Conservation (phyloP, 2,113 vertebrate genomes). For the Nicator chloris region DNA sequence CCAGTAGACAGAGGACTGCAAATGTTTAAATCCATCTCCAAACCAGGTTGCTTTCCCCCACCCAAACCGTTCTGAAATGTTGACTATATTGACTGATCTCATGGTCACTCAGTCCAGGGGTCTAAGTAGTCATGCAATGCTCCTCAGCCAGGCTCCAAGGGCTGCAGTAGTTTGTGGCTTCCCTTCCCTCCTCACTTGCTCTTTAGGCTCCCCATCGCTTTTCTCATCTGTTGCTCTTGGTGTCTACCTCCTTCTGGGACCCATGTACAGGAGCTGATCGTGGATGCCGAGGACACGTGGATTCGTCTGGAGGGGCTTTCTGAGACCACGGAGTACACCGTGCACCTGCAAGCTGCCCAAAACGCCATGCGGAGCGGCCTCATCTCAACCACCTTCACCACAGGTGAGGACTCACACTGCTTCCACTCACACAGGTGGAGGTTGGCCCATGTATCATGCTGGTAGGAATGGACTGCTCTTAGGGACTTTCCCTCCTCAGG, state of each 20-base stretch:
- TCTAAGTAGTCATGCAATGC: not conserved
- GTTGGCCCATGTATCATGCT: rapidly evolving
- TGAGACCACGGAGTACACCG: constrained; percentile 89
- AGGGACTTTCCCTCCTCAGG: not conserved
- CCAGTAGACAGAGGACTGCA: not conserved
- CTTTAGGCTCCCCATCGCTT: not conserved
- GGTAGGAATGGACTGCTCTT: not conserved
- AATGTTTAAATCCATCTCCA: not conserved
- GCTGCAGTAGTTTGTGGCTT: not conserved
- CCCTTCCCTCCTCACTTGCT: constrained; percentile 27
- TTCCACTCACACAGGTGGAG: rapidly evolving
- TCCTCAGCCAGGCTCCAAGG: not conserved
- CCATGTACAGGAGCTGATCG: constrained; percentile 86
- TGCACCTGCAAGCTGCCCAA: constrained; percentile 88
- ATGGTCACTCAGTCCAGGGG: rapidly evolving
- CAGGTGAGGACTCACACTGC: constrained; percentile 72
- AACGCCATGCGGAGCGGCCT: constrained; percentile 79
- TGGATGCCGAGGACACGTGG: constrained; percentile 96
- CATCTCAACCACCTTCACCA: constrained; percentile 85
- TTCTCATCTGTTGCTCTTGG: not conserved
- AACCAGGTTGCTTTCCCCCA: not conserved
- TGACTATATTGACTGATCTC: not conserved
- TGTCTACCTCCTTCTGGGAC: not conserved
- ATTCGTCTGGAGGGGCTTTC: constrained; percentile 92
- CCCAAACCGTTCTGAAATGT: not conserved